These are phyloP conservation scores for Amphiura filiformis DNA, from an alignment of 35 echinoderm and acorn worm species.

Conservation along the genomic window DNA sequence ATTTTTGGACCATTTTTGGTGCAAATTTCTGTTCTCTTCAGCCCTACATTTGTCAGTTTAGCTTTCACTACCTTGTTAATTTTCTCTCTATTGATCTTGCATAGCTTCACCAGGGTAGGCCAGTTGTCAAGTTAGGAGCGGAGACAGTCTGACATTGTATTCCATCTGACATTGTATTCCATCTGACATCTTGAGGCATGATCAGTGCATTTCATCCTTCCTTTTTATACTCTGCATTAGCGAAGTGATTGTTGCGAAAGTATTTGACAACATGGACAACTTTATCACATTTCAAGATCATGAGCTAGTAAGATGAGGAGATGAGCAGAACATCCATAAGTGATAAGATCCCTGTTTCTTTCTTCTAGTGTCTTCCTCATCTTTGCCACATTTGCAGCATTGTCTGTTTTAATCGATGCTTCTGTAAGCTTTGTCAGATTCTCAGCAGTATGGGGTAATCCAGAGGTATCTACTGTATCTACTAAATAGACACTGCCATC, in stretches of 20 bases:
- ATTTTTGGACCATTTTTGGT: too few relatives aligned
- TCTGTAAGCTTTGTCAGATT: not conserved
- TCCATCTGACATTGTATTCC: conserved; percentile 37
- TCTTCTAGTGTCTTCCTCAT: conserved; percentile 5
- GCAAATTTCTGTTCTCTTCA: too few relatives aligned
- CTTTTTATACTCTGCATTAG: conserved; percentile 10
- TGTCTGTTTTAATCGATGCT: conserved; percentile 28
- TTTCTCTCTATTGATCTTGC: not conserved
- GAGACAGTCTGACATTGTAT: conserved; percentile 17
- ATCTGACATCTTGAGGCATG: conserved; percentile 40
- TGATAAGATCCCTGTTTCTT: not conserved
- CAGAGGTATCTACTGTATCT: conserved; percentile 22
- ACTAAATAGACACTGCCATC: conserved; percentile 26
- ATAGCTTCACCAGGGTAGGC: conserved; percentile 16
- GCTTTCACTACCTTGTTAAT: conserved; percentile 1
- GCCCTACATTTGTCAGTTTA: conserved; percentile 33
- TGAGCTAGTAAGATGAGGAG: conserved; percentile 4
- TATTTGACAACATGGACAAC: conserved; percentile 42
- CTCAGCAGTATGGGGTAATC: conserved; percentile 23
- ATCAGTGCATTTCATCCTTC: conserved; percentile 1
- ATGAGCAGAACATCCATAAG: conserved; percentile 19
- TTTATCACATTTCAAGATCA: conserved; percentile 23
- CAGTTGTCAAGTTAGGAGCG: conserved; percentile 34
- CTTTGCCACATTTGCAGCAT: conserved; percentile 1
- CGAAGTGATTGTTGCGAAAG: conserved; percentile 31